phyloP scores from a whole-genome alignment of 1,140 invertebrate genomes.

The Panagrolaimus sp. region DNA sequence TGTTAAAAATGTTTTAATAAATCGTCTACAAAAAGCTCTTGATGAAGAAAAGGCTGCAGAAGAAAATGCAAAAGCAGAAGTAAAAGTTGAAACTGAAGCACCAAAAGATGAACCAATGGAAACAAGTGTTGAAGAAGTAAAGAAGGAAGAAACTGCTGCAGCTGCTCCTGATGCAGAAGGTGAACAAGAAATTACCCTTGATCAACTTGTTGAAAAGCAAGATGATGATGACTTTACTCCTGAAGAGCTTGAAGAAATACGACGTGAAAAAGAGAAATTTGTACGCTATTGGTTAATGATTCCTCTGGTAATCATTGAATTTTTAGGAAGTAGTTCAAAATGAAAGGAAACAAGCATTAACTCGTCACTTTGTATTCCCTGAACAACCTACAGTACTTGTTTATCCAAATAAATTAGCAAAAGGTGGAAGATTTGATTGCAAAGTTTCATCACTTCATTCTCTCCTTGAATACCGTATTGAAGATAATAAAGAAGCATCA shows the following conservation, averaged over 20 bases:
- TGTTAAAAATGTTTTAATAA: constrained; percentile 81
- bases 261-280: constrained; percentile 39
- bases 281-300: constrained; percentile 26
- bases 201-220: constrained; percentile 31
- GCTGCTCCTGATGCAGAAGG: constrained; percentile 43
- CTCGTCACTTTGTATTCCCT: constrained; percentile 72
- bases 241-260: constrained; percentile 33
- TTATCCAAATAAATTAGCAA: constrained; percentile 76
- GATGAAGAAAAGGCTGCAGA: constrained; percentile 65
- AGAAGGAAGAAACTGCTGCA: constrained; percentile 4
- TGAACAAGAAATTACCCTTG: constrained; percentile 33
- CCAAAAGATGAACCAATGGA: constrained; percentile 1
- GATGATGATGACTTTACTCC: constrained; percentile 33
- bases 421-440: constrained; percentile 80
- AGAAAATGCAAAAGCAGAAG: neutral
- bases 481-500: constrained; percentile 73
- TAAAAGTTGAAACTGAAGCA: constrained; percentile 4
- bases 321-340: constrained; percentile 32
- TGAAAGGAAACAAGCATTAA: constrained; percentile 61
- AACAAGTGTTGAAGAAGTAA: constrained; percentile 9
- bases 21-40: constrained; percentile 76
- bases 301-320: constrained; percentile 8
- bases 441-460: constrained; percentile 77
- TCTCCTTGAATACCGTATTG: constrained; percentile 78
- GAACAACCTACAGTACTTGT: constrained; percentile 74